Conservation (phyloP, 2,888 invertebrate genomes). For the Sicus ferrugineus region DNA sequence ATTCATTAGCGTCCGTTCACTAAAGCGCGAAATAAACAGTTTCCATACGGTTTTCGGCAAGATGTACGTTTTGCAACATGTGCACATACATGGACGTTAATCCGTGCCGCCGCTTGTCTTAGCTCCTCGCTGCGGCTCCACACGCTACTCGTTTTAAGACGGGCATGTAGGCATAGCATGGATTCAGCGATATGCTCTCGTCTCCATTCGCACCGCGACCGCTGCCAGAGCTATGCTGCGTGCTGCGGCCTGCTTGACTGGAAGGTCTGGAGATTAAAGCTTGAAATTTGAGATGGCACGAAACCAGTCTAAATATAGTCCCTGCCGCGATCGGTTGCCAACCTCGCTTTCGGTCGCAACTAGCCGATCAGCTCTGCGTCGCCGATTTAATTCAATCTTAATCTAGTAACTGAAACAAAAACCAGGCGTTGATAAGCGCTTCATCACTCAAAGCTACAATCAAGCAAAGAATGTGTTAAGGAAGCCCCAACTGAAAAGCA, state of each 20-base stretch:
- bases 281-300: constrained; percentile 18
- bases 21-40: too few relatives aligned
- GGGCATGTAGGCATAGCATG: constrained; percentile 25
- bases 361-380: not conserved
- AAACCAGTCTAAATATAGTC: constrained; percentile 53
- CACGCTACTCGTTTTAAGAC: constrained; percentile 6
- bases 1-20: too few relatives aligned
- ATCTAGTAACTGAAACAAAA: constrained; percentile 25
- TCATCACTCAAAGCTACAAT: not conserved
- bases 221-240: not conserved
- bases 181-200: constrained; percentile 6
- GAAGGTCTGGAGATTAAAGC: constrained; percentile 32
- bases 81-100: too few relatives aligned
- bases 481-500: too few relatives aligned
- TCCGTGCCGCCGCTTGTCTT: too few relatives aligned
- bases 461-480: not conserved
- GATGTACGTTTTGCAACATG: too few relatives aligned
- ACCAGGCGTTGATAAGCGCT: constrained; percentile 10
- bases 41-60: too few relatives aligned
- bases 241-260: constrained; percentile 3
- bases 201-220: not conserved
- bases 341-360: not conserved
- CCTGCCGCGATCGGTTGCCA: constrained; percentile 48
- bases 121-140: too few relatives aligned
- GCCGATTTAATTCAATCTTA: constrained; percentile 12